Evolutionary conservation across 2,797 vertebrate genomes (phyloP).

Genomic region (Petrocephalus sullivani): DNA sequence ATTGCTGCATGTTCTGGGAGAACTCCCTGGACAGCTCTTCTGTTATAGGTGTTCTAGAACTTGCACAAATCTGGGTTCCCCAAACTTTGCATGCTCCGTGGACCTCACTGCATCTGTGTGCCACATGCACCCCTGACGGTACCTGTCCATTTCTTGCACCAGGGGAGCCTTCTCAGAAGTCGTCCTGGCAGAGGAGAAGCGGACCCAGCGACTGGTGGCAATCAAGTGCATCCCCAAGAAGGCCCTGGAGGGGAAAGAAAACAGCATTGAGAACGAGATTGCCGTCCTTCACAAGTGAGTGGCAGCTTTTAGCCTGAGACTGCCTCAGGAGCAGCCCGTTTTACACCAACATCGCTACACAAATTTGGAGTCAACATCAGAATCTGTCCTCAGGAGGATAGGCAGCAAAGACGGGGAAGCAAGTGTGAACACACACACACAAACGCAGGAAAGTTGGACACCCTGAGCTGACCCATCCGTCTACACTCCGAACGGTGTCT

Average conservation of each 20-base stretch:
- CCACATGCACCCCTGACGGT: neutral
- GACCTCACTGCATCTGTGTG: neutral
- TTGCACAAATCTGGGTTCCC: neutral
- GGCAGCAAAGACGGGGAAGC: neutral
- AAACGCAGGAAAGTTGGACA: neutral
- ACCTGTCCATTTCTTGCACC: slow-evolving; percentile 36
- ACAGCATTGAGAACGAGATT: slow-evolving; percentile 96
- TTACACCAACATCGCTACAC: neutral
- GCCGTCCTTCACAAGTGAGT: slow-evolving; percentile 92
- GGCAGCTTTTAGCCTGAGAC: neutral
- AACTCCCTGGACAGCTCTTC: neutral
- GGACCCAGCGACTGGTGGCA: slow-evolving; percentile 82
- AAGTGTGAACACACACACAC: neutral
- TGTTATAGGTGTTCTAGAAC: neutral
- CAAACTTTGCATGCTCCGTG: neutral
- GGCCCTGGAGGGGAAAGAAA: slow-evolving; percentile 90
- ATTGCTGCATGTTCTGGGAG: no score
- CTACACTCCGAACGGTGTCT: neutral
- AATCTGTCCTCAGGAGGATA: neutral
- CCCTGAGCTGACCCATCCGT: neutral
- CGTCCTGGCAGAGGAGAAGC: slow-evolving; percentile 89
- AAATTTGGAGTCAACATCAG: neutral
- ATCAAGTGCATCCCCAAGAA: slow-evolving; percentile 97
- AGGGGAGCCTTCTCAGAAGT: slow-evolving; percentile 96
- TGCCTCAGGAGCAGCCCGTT: no score